phyloP scores from a whole-genome alignment of 2,797 vertebrate genomes.

The Vultur gryphus region DNA sequence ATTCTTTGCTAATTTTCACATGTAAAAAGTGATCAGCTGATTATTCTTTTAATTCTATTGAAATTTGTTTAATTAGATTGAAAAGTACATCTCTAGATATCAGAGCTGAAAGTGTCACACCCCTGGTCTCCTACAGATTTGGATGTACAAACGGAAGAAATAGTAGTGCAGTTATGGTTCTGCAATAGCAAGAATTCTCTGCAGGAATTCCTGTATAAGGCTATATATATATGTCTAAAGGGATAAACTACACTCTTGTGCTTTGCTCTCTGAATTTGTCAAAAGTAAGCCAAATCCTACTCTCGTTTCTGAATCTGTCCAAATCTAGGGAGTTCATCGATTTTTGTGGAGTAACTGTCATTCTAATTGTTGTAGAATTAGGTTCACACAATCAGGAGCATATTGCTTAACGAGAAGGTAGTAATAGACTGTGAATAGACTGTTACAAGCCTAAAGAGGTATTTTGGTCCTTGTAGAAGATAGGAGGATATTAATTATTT shows the following conservation, averaged over 20 bases:
- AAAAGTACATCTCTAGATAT: neutral
- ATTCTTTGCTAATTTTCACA: neutral
- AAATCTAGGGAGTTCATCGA: neutral
- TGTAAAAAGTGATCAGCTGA: neutral
- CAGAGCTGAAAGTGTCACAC: neutral
- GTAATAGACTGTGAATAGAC: neutral
- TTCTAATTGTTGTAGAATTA: neutral
- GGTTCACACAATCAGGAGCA: neutral
- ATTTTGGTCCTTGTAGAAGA: neutral
- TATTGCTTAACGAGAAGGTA: neutral
- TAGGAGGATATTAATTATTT: neutral
- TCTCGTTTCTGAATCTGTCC: neutral
- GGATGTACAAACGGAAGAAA: neutral
- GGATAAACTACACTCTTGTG: neutral
- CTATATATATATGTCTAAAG: neutral
- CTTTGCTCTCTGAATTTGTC: neutral
- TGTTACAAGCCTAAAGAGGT: neutral
- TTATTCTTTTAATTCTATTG: neutral
- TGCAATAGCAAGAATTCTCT: neutral
- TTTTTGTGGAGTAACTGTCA: neutral
- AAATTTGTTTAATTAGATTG: neutral
- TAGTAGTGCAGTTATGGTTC: neutral
- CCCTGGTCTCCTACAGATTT: neutral
- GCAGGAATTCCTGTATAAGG: neutral
- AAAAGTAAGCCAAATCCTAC: neutral